These are phyloP conservation scores for Incurvaria masculella DNA, from an alignment of 2,888 invertebrate species.

Conservation along the genomic window DNA sequence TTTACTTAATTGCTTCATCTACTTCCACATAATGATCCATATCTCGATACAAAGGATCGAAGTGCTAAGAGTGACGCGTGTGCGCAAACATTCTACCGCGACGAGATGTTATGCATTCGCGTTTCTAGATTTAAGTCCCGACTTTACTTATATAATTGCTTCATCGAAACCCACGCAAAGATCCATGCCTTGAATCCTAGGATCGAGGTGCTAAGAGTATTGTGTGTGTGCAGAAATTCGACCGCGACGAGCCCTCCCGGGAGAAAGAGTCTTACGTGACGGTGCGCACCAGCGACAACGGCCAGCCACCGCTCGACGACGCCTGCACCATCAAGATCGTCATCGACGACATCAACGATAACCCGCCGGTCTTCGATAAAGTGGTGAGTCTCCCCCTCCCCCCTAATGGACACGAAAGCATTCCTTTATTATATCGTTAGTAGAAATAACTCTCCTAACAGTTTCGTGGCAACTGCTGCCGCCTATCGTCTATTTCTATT, in stretches of 20 bases:
- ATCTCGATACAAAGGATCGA: background rate
- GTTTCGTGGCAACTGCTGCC: no score
- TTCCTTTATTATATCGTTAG: no score
- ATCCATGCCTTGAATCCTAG: background rate
- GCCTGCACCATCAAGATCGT: slow-evolving; percentile 91
- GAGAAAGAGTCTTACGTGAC: slow-evolving; percentile 83
- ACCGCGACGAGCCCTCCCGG: slow-evolving; percentile 85
- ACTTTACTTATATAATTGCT: background rate
- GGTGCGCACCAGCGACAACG: slow-evolving; percentile 91
- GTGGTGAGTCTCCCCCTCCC: no score
- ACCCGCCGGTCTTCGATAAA: slow-evolving; percentile 77
- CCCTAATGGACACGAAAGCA: no score
- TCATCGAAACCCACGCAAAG: no score
- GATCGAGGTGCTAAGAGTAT: background rate
- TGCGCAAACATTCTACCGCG: slow-evolving; percentile 6
- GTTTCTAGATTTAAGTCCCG: background rate
- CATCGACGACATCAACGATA: slow-evolving; percentile 93
- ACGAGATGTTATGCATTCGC: no score
- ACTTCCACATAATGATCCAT: no score
- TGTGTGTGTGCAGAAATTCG: slow-evolving; percentile 59
- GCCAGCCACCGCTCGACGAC: slow-evolving; percentile 84
- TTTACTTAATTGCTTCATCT: no score
- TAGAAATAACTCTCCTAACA: no score
- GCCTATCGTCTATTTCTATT: no score
- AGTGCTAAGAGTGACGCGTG: background rate